phyloP scores from a whole-genome alignment of 35 echinoderm and acorn worm genomes.

The Ophiothrix spiculata region DNA sequence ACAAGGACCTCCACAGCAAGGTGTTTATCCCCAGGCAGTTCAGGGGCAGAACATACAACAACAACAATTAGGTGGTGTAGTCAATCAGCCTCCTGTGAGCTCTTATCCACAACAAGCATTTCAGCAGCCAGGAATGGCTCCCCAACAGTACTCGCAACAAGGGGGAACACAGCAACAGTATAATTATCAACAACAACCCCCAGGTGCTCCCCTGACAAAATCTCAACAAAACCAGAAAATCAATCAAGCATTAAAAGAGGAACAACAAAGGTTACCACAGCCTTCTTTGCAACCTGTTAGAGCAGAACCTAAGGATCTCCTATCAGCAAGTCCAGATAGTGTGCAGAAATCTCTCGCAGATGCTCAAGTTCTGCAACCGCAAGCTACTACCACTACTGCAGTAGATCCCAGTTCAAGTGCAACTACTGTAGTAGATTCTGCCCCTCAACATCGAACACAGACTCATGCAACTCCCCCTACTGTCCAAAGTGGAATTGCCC shows the following conservation, averaged over 20 bases:
- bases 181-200: background rate
- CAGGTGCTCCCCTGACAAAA: slow-evolving; percentile 31
- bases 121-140: background rate
- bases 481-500: background rate
- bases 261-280: slow-evolving; percentile 74
- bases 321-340: slow-evolving; percentile 87
- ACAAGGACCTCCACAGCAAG: background rate
- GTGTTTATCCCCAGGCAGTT: background rate
- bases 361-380: slow-evolving; percentile 42
- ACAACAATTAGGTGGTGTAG: slow-evolving; percentile 11
- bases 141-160: slow-evolving; percentile 9
- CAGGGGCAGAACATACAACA: background rate
- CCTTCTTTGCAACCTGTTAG: slow-evolving; percentile 77
- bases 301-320: slow-evolving; percentile 52
- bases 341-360: slow-evolving; percentile 54
- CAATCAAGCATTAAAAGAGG: slow-evolving; percentile 57
- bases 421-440: background rate
- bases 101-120: slow-evolving; percentile 28
- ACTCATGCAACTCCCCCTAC: background rate
- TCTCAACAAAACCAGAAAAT: slow-evolving; percentile 52
- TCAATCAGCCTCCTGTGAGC: slow-evolving; percentile 10
- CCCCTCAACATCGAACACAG: background rate
- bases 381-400: slow-evolving; percentile 8
- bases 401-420: background rate
- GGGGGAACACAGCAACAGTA: slow-evolving; percentile 7